A percentile compares a stretch with the other conserved stretches of the same genome.
phyloP scores from a whole-genome alignment of 2,797 vertebrate genomes.

The Mus spretus region DNA sequence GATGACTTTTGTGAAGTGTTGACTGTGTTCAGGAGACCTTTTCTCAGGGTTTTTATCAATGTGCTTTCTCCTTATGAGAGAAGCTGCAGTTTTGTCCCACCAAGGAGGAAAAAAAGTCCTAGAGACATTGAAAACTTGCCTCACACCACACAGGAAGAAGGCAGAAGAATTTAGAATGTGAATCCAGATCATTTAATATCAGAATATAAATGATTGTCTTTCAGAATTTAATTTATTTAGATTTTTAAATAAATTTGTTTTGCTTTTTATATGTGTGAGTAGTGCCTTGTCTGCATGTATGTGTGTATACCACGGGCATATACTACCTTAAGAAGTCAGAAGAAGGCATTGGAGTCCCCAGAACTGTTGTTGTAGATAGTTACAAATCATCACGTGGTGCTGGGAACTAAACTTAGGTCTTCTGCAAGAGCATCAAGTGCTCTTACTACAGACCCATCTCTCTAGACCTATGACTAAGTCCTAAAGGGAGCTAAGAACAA shows the following conservation, averaged over 20 bases:
- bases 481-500: not conserved
- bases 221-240: not conserved
- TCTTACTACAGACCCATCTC: no score
- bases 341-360: not conserved
- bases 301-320: not conserved
- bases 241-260: not conserved
- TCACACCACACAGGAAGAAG: not conserved
- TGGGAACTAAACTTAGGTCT: not conserved
- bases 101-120: not conserved
- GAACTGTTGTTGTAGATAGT: no score
- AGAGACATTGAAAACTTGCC: conserved; percentile 3
- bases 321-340: not conserved
- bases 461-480: not conserved
- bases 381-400: not conserved
- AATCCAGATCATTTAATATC: not conserved
- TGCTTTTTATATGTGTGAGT: no score
- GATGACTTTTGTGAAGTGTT: not conserved
- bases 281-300: not conserved
- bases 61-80: not conserved
- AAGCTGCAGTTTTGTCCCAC: not conserved
- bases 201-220: not conserved
- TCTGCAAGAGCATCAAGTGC: not conserved
- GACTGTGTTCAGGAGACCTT: not conserved
- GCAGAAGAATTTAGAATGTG: conserved; percentile 17
- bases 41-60: not conserved